Percentiles rank a stretch among this genome's conserved stretches.
phyloP scores from a whole-genome alignment of 2,113 vertebrate genomes.

The Dascyllus trimaculatus region DNA sequence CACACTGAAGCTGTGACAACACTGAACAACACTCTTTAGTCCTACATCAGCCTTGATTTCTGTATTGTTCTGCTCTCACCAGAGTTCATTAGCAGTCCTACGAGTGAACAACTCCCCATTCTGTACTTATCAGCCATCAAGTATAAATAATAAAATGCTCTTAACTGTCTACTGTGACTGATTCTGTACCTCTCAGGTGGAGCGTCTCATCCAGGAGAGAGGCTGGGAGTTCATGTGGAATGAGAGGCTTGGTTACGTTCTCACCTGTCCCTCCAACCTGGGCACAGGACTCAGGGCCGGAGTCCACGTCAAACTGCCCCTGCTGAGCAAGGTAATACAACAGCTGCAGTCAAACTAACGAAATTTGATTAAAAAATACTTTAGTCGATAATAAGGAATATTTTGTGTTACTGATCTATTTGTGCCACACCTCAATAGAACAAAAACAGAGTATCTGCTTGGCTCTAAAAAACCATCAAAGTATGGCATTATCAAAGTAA shows the following conservation, averaged over 20 bases:
- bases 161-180: neutral
- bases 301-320: constrained; percentile 84
- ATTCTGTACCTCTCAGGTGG: constrained; percentile 73
- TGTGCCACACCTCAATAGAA: too few species aligned
- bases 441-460: too few species aligned
- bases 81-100: neutral
- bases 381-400: neutral
- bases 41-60: neutral
- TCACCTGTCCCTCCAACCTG: constrained; percentile 86
- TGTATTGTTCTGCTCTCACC: neutral
- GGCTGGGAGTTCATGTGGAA: constrained; percentile 89
- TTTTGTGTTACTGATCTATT: neutral
- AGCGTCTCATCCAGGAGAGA: constrained; percentile 83
- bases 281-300: constrained; percentile 85
- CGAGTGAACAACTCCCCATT: neutral
- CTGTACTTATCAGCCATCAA: neutral
- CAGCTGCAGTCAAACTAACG: too few species aligned
- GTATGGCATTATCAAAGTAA: too few species aligned
- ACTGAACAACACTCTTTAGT: neutral
- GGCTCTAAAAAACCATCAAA: too few species aligned
- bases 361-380: too few species aligned
- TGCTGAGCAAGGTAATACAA: constrained; percentile 82
- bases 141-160: neutral
- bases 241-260: constrained; percentile 83
- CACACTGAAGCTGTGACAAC: neutral